Conservation (phyloP, 2,888 invertebrate genomes). For the Monopis laevigella region DNA sequence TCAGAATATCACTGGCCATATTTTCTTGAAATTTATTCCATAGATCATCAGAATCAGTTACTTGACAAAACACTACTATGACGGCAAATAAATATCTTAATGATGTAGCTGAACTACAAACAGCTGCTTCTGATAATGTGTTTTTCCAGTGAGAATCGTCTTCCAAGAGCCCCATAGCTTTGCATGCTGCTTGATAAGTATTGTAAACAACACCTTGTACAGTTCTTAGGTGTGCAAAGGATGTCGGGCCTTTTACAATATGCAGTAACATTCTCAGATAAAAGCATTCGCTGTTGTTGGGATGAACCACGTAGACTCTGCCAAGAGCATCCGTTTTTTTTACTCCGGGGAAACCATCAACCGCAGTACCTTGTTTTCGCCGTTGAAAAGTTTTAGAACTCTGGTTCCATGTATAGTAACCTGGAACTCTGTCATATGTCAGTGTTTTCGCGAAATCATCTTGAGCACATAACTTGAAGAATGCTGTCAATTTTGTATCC, state of each 20-base stretch:
- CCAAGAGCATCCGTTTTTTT: slow-evolving; percentile 11
- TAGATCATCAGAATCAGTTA: slow-evolving; percentile 21
- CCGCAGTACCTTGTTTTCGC: background rate
- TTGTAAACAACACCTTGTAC: slow-evolving; percentile 16
- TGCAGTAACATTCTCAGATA: slow-evolving; percentile 12
- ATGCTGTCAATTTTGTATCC: background rate
- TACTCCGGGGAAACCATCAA: background rate
- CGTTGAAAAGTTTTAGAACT: background rate
- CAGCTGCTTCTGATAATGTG: slow-evolving; percentile 23
- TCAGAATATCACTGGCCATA: slow-evolving; percentile 23
- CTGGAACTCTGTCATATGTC: background rate
- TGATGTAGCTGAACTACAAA: slow-evolving; percentile 20
- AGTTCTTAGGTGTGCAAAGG: slow-evolving; percentile 22
- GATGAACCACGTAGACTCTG: slow-evolving; percentile 10
- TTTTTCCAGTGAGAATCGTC: slow-evolving; percentile 24
- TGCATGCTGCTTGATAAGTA: slow-evolving; percentile 23
- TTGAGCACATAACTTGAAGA: background rate
- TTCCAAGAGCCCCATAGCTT: slow-evolving; percentile 23
- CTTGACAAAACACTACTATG: slow-evolving; percentile 21
- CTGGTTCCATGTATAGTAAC: slow-evolving; percentile 5
- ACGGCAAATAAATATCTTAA: slow-evolving; percentile 23
- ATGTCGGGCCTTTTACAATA: slow-evolving; percentile 25
- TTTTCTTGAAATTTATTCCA: slow-evolving; percentile 23
- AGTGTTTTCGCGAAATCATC: slow-evolving; percentile 12
- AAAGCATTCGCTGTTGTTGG: slow-evolving; percentile 1